Evolutionary conservation across 2,113 vertebrate genomes (phyloP), one percentile per base, ranked within the genome.

Genomic region (Eulacestoma nigropectus): DNA sequence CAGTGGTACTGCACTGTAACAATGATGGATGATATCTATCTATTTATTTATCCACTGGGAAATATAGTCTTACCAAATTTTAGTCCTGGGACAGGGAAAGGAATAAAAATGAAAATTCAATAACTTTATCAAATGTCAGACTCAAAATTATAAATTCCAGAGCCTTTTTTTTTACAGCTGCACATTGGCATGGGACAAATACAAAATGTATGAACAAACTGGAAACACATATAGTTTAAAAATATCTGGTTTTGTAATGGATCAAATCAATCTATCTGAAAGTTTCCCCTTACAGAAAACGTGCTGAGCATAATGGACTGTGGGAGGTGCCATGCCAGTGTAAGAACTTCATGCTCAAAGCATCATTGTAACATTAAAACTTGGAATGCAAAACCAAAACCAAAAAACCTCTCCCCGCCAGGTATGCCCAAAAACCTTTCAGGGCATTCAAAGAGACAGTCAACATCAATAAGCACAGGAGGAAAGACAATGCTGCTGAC

Each of bases 61-160:
- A 93, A 93, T 69, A 95, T 0, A 89, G 46, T 68, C 70, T 87
- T 79, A 72, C 9, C 29, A 89, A 91, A 82, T 37, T 69, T 23
- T 25, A 84, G 20, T 60, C 46, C 29, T 72, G 81, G 53, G 80
- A 79, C 2, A 3, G 22, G 23, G 3, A 57, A 85, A 89, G 50
- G 63, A 79, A 93, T 32, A 73, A 79, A 94, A 94, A 89, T 64
- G 56, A 93, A 93, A 96, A 79, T 41, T 78, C 47, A 84, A 75
- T 23, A 72, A 60, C 69, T 72, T 95, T 39, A 27, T 47, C 53
- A 79, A 75, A 73, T 82, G 65, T 65, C 65, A 94, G 49, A 81
- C 53, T 57, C 53, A 72, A 85, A 91, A 82, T 79, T 87, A 85
- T 37, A 50, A 75, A 82, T 87, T 91, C 11, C 10, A 73, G 52